These are phyloP conservation scores for Octodon degus DNA, from an alignment of 2,113 vertebrate species.

Conservation along the genomic window DNA sequence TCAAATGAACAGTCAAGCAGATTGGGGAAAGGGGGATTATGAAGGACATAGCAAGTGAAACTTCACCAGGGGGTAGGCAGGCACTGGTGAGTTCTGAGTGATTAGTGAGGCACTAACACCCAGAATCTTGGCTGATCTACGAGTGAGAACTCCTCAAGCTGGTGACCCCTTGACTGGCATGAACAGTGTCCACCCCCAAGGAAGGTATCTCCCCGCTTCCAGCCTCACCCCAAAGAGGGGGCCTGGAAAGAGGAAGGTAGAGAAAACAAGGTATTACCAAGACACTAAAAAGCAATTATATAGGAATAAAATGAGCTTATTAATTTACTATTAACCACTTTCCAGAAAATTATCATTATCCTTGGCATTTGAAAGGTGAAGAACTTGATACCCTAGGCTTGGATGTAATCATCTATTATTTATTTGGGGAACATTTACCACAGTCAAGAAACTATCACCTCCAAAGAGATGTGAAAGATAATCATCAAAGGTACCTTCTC, in stretches of 20 bases:
- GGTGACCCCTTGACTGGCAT: neutral
- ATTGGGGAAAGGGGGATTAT: neutral
- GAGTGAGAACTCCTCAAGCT: neutral
- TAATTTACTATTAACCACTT: neutral
- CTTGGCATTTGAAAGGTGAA: slow-evolving; percentile 1
- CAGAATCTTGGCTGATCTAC: neutral
- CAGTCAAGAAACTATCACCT: neutral
- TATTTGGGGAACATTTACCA: neutral
- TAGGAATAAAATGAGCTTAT: neutral
- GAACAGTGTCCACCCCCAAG: neutral
- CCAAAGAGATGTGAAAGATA: neutral
- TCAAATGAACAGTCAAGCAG: neutral
- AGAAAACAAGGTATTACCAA: neutral
- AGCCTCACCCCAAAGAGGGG: neutral
- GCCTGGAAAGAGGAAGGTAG: too few species aligned
- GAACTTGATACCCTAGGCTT: neutral
- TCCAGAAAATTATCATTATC: neutral
- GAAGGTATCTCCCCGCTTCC: neutral
- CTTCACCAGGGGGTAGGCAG: neutral
- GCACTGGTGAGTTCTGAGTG: neutral
- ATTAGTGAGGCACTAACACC: neutral
- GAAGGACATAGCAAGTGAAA: neutral
- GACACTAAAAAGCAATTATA: neutral
- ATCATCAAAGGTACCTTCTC: neutral
- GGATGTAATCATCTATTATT: neutral